Percentiles rank a stretch among this genome's conserved stretches.
These are phyloP conservation scores for Diogma glabrata DNA, from an alignment of 2,888 invertebrate genomes.

Conservation along the genomic window DNA sequence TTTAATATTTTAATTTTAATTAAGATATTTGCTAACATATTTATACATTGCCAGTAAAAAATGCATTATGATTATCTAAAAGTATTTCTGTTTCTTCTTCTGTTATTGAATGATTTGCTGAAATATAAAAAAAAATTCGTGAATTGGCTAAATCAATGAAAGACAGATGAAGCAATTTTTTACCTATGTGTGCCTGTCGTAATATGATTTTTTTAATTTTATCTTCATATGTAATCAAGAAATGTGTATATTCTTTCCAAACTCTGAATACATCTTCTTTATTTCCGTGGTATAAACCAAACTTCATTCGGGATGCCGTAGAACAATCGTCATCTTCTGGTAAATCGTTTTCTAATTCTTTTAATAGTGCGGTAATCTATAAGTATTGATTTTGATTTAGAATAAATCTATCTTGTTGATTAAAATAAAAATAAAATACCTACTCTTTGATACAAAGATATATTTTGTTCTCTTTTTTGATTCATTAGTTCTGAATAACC, in stretches of 20 bases:
- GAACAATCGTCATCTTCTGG: conserved; percentile 31
- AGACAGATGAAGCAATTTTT: conserved; percentile 16
- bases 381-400: no score
- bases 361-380: conserved; percentile 30
- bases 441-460: conserved; percentile 5
- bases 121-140: conserved; percentile 7
- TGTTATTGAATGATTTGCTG: conserved; percentile 33
- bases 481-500: conserved; percentile 2
- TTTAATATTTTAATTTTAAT: not conserved
- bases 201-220: conserved; percentile 34
- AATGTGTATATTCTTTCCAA: conserved; percentile 33
- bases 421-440: not conserved
- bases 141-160: not conserved
- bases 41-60: conserved; percentile 37
- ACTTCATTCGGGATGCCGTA: conserved; percentile 34
- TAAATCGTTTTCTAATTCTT: conserved; percentile 30
- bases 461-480: not conserved
- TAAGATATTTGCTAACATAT: not conserved
- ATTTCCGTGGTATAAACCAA: conserved; percentile 33
- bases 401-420: no score
- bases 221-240: conserved; percentile 32
- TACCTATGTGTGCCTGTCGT: conserved; percentile 34
- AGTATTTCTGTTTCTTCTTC: conserved; percentile 36
- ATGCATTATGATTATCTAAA: conserved; percentile 32
- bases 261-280: conserved; percentile 34